A percentile compares a stretch with the other conserved stretches of the same genome.
Conservation (phyloP, 2,113 vertebrate species). For the Ivindomyrus marchei region DNA sequence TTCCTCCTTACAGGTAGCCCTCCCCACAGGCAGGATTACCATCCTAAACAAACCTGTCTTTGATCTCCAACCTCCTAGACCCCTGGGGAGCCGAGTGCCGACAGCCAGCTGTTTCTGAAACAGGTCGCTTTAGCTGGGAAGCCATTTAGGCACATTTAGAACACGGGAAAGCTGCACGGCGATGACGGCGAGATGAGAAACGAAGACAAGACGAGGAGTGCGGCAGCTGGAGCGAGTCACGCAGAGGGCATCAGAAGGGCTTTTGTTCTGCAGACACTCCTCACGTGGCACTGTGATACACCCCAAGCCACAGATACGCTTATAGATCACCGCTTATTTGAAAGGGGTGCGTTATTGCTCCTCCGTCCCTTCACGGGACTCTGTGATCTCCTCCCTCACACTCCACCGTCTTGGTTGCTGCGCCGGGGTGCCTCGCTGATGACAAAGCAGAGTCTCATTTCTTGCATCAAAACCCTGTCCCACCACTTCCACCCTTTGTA, state of each 20-base stretch:
- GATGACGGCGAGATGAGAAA: background rate
- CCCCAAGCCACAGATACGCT: background rate
- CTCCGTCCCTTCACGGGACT: background rate
- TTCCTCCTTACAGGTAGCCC: background rate
- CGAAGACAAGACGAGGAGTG: background rate
- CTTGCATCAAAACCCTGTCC: background rate
- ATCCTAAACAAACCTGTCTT: constrained; percentile 7
- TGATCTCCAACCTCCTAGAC: background rate
- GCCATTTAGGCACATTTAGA: background rate
- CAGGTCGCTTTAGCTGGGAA: background rate
- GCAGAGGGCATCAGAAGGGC: background rate
- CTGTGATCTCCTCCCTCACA: background rate
- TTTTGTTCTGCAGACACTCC: background rate
- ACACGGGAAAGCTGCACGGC: background rate
- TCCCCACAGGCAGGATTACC: constrained; percentile 1
- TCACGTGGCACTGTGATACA: background rate
- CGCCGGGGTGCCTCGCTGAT: background rate
- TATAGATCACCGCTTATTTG: background rate
- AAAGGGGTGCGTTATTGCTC: background rate
- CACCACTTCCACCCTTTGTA: background rate
- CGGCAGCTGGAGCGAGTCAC: background rate
- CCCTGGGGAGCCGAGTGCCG: background rate
- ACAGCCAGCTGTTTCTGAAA: background rate
- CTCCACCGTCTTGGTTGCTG: background rate
- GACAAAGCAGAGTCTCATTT: background rate